Conservation (phyloP, 1,140 invertebrate genomes). For the Megathymus violae region DNA sequence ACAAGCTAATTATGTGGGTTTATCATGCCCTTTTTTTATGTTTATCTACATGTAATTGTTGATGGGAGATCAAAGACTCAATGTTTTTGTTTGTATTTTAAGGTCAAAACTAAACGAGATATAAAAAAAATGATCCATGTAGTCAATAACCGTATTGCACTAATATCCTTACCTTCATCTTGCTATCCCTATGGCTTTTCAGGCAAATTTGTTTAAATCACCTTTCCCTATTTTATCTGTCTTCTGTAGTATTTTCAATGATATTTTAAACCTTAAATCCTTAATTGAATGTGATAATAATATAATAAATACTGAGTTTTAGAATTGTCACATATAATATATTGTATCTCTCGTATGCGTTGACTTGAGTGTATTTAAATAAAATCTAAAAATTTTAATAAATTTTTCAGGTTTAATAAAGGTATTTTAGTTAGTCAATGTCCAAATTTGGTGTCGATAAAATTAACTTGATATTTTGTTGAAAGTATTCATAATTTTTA, state of each 20-base stretch:
- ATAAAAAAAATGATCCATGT: neutral
- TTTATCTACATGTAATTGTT: too few relatives aligned
- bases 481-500: too few relatives aligned
- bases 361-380: constrained; percentile 36
- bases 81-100: too few relatives aligned
- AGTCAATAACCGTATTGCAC: constrained; percentile 36
- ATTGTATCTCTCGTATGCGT: constrained; percentile 24
- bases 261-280: constrained; percentile 28
- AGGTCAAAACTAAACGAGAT: too few relatives aligned
- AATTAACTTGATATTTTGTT: neutral
- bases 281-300: constrained; percentile 41
- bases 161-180: constrained; percentile 33
- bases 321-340: constrained; percentile 50
- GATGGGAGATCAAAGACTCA: too few relatives aligned
- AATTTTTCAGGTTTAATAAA: too few relatives aligned
- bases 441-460: too few relatives aligned
- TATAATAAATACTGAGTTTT: constrained; percentile 46
- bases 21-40: too few relatives aligned
- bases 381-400: too few relatives aligned
- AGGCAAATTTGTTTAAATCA: constrained; percentile 5
- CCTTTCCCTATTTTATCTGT: constrained; percentile 32
- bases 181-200: constrained; percentile 48
- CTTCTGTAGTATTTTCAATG: constrained; percentile 21
- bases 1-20: too few relatives aligned
- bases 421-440: too few relatives aligned